These are phyloP conservation scores for Lithophane semibrunnea DNA, from an alignment of 2,888 invertebrate species.

Conservation along the genomic window DNA sequence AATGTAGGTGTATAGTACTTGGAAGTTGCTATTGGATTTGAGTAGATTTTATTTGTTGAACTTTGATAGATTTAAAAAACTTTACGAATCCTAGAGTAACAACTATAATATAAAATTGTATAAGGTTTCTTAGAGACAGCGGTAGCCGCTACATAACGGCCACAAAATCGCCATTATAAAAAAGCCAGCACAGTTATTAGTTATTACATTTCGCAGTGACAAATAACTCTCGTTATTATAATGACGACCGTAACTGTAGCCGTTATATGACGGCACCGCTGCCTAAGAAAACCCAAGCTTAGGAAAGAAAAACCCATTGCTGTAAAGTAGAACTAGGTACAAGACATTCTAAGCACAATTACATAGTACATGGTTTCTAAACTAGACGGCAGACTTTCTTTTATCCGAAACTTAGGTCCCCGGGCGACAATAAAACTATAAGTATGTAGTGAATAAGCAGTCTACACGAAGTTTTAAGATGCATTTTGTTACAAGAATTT, in stretches of 20 bases:
- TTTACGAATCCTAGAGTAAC: neutral
- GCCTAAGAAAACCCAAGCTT: neutral
- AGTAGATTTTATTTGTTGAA: neutral
- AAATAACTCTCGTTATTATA: neutral
- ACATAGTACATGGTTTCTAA: conserved; percentile 60
- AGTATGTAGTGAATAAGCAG: conserved; percentile 63
- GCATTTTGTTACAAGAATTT: conserved; percentile 53
- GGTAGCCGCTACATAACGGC: too few species aligned
- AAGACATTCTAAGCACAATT: conserved; percentile 47
- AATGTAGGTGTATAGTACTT: neutral
- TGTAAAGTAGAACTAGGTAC: conserved; percentile 36
- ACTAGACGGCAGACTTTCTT: conserved; percentile 67
- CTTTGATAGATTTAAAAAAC: neutral
- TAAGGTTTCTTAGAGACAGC: neutral
- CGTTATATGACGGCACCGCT: neutral
- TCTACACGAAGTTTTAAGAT: conserved; percentile 55
- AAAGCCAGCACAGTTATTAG: neutral
- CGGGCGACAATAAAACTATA: conserved; percentile 68
- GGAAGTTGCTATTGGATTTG: neutral
- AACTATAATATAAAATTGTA: neutral
- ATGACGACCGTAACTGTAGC: neutral
- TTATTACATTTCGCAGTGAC: too few species aligned
- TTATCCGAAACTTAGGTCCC: conserved; percentile 70
- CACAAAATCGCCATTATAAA: neutral
- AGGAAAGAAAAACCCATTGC: conserved; percentile 29